Conservation (phyloP, 1,140 invertebrate species). For the Philopotamus ludificatus region DNA sequence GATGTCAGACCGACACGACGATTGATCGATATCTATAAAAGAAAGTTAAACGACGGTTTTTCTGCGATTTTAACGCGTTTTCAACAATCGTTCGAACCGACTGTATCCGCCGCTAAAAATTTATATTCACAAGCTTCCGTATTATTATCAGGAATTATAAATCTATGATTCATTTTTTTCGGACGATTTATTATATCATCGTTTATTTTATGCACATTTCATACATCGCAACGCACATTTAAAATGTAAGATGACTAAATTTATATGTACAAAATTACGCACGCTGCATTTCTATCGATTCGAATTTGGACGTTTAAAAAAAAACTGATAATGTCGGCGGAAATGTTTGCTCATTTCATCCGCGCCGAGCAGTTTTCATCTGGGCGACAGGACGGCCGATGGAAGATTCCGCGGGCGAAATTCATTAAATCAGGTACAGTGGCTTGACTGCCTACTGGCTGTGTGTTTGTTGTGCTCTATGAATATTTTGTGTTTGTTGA, state of each 20-base stretch:
- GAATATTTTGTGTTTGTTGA: slow-evolving; percentile 55
- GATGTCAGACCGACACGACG: too few species aligned
- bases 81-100: too few species aligned
- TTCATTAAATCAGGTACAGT: slow-evolving; percentile 51
- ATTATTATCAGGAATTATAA: too few species aligned
- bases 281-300: slow-evolving; percentile 35
- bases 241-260: background rate
- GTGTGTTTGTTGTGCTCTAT: slow-evolving; percentile 55
- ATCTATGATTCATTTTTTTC: too few species aligned
- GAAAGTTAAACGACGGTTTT: too few species aligned
- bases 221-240: background rate
- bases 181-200: too few species aligned
- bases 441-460: slow-evolving; percentile 57
- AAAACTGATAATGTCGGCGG: background rate
- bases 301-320: slow-evolving; percentile 12
- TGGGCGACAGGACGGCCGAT: slow-evolving; percentile 48
- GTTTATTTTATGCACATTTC: too few species aligned
- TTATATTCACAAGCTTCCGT: too few species aligned
- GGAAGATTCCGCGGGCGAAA: slow-evolving; percentile 38
- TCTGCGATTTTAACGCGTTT: too few species aligned
- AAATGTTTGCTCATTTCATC: slow-evolving; percentile 4
- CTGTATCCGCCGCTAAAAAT: too few species aligned
- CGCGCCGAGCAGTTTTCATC: slow-evolving; percentile 51
- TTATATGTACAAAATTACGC: slow-evolving; percentile 21
- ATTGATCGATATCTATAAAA: too few species aligned